Evolutionary conservation across 2,113 vertebrate species (phyloP).

Genomic region (Takifugu flavidus): DNA sequence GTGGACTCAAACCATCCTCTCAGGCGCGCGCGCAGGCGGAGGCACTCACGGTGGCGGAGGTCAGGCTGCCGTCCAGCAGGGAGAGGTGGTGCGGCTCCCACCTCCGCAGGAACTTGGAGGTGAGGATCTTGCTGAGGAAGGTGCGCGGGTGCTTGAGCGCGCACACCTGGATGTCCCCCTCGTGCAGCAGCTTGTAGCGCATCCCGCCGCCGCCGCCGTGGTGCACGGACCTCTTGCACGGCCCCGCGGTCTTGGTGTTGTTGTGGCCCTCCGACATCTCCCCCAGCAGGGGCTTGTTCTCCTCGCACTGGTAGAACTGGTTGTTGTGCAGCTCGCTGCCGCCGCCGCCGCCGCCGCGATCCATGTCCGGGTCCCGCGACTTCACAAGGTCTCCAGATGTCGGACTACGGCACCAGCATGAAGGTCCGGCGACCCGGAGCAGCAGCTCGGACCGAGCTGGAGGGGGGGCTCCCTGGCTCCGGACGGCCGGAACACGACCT

Average conservation of each 20-base stretch:
- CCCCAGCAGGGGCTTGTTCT: conserved; percentile 88
- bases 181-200: conserved; percentile 96
- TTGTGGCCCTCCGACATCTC: conserved; percentile 86
- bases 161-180: conserved; percentile 98
- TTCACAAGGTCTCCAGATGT: conserved; percentile 29
- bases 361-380: conserved; percentile 72
- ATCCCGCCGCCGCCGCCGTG: conserved; percentile 86
- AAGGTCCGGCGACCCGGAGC: not conserved
- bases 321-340: conserved; percentile 82
- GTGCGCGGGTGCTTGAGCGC: conserved; percentile 94
- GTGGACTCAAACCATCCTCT: too few species aligned
- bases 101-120: conserved; percentile 92
- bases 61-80: conserved; percentile 89
- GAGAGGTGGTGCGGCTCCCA: conserved; percentile 97
- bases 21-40: not conserved
- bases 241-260: conserved; percentile 82
- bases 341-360: conserved; percentile 80
- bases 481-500: conserved; percentile 56
- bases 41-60: conserved; percentile 90
- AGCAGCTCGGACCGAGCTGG: conserved; percentile 30
- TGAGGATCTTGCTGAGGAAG: conserved; percentile 98
- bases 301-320: conserved; percentile 85
- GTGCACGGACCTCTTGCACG: conserved; percentile 83
- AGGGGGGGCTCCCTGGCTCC: conserved; percentile 27
- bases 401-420: conserved; percentile 20